Base-by-base conservation (phyloP, 2,113 vertebrate species). In the Nesoenas mayeri region DNA sequence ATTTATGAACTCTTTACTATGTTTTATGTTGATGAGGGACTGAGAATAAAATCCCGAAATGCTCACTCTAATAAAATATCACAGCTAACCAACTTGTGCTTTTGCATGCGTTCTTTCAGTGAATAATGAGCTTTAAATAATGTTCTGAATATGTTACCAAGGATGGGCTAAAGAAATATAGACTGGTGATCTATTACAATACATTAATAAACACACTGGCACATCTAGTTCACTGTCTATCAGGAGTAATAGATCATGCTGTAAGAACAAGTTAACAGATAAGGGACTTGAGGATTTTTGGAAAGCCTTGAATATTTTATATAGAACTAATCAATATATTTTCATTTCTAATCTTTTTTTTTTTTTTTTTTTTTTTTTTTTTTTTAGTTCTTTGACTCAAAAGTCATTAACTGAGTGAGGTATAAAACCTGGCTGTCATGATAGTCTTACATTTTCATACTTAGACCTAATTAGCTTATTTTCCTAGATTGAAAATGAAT, bases 121-220 rank as follows among this genome's bases (percentile, higher is more conserved):
- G 96, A 98, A 97, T 98, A 98, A 98, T 97, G 97, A 97, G 88
- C 95, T 96, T 97, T 97, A 98, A 98, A 98, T 98, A 98, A 98
- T 93, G 87, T 97, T 97, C 95, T 96, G 96, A 98, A 97, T 97
- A 97, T 96, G 96, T 97, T 97, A 95, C 94, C 29, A 47, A 97
- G 96, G 97, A 97, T 96, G 74, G 79, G 90, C 75, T 95, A 88
- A 95, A 97, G 97, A 98, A 98, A 98, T 97, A 97, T 53, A 93
- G 91, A 98, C 94, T 94, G 24, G 83, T 97, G 95, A 98, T 97
- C 94, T 96, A 97, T 97, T 97, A 97, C 58, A 85, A 95, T 94
- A 83, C 65, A 93, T 98, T 97, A 97, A 98, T 98, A 98, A 97
- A 98, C 91, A 96, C 57, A 91, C 38, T 89, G 88, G 72, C 96